Conservation (phyloP, 1,140 invertebrate species). For the Trypoxylus dichotomus region DNA sequence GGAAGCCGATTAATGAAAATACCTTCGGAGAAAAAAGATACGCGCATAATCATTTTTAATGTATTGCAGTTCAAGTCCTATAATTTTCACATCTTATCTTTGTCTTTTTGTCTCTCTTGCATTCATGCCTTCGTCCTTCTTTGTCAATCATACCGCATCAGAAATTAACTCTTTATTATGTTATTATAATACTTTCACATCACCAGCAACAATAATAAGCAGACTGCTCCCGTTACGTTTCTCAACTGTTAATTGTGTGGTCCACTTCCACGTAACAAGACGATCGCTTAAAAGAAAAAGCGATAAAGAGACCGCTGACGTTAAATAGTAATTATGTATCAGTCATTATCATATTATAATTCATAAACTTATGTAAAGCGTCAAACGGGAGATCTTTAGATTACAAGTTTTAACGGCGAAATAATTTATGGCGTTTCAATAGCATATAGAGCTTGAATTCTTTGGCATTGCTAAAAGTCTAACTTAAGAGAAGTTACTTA, state of each 20-base stretch:
- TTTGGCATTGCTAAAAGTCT: neutral
- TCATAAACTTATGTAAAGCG: conserved; percentile 5
- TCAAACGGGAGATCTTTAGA: neutral
- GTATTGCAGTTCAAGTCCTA: conserved; percentile 10
- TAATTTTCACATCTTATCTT: conserved; percentile 18
- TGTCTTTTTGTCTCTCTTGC: neutral
- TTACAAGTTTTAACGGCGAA: neutral
- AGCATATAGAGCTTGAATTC: neutral
- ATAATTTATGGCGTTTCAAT: neutral
- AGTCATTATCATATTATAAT: conserved; percentile 17
- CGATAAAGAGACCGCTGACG: conserved; percentile 2
- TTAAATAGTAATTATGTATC: conserved; percentile 19
- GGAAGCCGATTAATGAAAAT: conserved; percentile 16
- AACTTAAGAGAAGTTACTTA: neutral
- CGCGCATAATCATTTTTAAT: conserved; percentile 3
- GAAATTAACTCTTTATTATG: conserved; percentile 25
- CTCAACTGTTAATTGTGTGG: conserved; percentile 19
- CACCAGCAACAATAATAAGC: conserved; percentile 19
- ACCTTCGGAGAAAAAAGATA: conserved; percentile 23
- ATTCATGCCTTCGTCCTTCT: neutral
- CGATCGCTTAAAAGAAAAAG: conserved; percentile 11
- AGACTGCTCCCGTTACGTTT: conserved; percentile 16
- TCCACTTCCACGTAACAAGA: conserved; percentile 18
- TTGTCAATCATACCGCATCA: conserved; percentile 23
- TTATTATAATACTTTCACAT: conserved; percentile 26